These are phyloP conservation scores for Ceratosolen fusciceps DNA, from an alignment of 1,140 invertebrate species.

Conservation along the genomic window DNA sequence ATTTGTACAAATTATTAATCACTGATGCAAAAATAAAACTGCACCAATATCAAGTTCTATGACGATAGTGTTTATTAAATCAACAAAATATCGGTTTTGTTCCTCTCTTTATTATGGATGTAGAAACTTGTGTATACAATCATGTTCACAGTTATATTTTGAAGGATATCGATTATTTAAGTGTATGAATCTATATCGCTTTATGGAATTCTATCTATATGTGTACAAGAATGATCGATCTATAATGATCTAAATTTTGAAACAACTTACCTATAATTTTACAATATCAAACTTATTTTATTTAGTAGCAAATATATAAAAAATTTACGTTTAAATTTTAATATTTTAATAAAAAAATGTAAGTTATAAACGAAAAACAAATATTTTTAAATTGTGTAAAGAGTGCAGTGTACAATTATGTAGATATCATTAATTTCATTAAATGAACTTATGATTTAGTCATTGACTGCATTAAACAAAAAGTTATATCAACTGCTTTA, in stretches of 20 bases:
- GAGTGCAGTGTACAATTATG: conserved; percentile 25
- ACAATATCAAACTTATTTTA: background rate
- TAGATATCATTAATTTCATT: background rate
- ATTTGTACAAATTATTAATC: conserved; percentile 49
- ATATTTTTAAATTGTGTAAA: background rate
- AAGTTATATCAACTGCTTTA: conserved; percentile 80
- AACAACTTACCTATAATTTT: background rate
- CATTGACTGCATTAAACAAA: conserved; percentile 80
- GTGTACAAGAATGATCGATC: conserved; percentile 63
- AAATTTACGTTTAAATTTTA: background rate
- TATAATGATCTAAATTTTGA: conserved; percentile 49
- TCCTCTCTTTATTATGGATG: conserved; percentile 52
- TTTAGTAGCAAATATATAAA: background rate
- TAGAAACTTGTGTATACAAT: conserved; percentile 65
- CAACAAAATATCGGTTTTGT: conserved; percentile 34
- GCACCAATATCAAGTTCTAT: conserved; percentile 44
- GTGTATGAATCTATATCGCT: conserved; percentile 67
- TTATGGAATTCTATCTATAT: conserved; percentile 62
- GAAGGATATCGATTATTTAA: conserved; percentile 62
- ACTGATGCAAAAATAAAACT: conserved; percentile 48
- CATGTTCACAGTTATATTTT: conserved; percentile 68
- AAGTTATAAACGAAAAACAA: background rate
- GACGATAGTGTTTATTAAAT: conserved; percentile 36
- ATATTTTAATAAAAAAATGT: background rate
- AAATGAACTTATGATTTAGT: conserved; percentile 64